These are phyloP conservation scores for Tympanuchus pallidicinctus DNA, from an alignment of 2,113 vertebrate genomes.

Conservation along the genomic window DNA sequence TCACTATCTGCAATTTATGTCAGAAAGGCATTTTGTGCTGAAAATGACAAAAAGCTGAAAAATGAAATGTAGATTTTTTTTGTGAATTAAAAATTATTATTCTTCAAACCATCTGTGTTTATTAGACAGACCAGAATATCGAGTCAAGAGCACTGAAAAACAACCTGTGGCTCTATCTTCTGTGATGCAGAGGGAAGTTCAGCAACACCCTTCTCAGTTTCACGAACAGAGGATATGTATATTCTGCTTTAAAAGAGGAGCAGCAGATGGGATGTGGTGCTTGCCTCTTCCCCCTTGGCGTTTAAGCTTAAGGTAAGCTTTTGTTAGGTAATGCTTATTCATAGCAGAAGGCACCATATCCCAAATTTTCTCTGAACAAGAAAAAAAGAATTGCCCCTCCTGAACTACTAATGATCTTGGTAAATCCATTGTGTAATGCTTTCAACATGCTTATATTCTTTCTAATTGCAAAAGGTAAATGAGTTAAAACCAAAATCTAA, in stretches of 20 bases:
- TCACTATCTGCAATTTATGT: not conserved
- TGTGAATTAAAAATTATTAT: not conserved
- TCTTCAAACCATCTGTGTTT: not conserved
- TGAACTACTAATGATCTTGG: not conserved
- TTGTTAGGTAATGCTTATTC: not conserved
- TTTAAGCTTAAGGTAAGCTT: not conserved
- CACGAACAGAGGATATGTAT: not conserved
- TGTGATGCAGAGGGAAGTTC: not conserved
- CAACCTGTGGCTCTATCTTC: not conserved
- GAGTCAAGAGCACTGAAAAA: not conserved
- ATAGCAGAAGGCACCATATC: not conserved
- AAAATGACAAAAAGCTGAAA: not conserved
- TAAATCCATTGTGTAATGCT: not conserved
- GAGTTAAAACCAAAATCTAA: not conserved
- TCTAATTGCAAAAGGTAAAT: slow-evolving; percentile 5
- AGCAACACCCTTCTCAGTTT: not conserved
- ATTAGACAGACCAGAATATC: not conserved
- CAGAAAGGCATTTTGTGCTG: not conserved
- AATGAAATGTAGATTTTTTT: not conserved
- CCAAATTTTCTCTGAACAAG: not conserved
- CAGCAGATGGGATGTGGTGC: not conserved
- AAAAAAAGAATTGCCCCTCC: not conserved
- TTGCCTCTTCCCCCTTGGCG: not conserved
- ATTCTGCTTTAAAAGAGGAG: not conserved
- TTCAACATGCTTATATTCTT: slow-evolving; percentile 26